Evolutionary conservation across 2,888 invertebrate species (phyloP), one percentile per base, ranked within the genome.

Genomic region (Esperia sulphurella): DNA sequence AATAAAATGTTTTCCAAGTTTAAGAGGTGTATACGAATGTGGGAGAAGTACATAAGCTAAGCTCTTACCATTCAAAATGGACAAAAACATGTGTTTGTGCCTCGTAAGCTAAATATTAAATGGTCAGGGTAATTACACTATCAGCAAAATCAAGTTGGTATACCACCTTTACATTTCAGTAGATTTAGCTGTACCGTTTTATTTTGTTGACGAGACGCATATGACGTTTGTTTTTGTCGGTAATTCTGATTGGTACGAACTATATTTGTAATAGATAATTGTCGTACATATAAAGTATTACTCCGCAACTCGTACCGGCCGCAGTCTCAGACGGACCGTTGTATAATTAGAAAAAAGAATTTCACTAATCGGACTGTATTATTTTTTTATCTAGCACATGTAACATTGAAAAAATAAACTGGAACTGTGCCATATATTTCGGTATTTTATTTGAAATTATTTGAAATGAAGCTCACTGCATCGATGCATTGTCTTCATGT

Each of bases 331-430:
- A 38, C 48, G 14, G n/a, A 9, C 12, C 33, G 40, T 42, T 14
- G 5, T 41, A 21, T 71, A 59, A 69, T 21, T 71, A 71, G 73
- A 69, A 71, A 74, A 21, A 75, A 81, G 71, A 75, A 81, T 79
- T 79, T 81, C 79, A 82, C 81, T 84, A 83, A 85, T 87, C 75
- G 79, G 82, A 87, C 84, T 87, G 87, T 87, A 85, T 87, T 87
- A 87, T 88, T 88, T 86, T 88, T 89, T 85, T 85, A 85, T 81
- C 80, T 83, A 86, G 86, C 83, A 87, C 85, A 84, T 87, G 85
- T 87, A 87, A 86, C 79, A 77, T 77, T 78, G 65, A 79, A 83
- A 81, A 78, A 87, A 83, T 85, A 88, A 87, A 88, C 86, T 87
- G 87, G 83, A 88, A 84, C 83, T 86, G 88, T 89, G 88, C 88